Evolutionary conservation across 2,113 vertebrate genomes (phyloP), one percentile per base, ranked within the genome.

Genomic region (Brachypodius melanocephalos): DNA sequence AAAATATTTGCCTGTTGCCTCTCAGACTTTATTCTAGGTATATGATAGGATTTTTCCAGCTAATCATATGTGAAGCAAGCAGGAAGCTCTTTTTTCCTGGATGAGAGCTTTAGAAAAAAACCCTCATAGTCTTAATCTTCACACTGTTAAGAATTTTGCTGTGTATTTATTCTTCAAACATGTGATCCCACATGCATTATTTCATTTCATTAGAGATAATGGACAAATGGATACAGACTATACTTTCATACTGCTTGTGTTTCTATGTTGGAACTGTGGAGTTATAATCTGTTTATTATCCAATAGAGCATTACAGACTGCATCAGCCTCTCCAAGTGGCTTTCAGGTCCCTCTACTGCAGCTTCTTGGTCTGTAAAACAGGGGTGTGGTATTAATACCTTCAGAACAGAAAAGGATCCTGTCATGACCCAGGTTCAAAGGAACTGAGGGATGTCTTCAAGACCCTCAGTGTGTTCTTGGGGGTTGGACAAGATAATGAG

Each of bases 161-260:
- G 65, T 85, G 89, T 79, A 88, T 96, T 97, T 97, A 92, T 97
- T 94, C 89, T 96, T 96, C 75, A 67, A 85, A 94, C 16, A 2
- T 85, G 19, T 31, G 62, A 40, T 90, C 55, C 83, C 92, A 85
- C 65, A 89, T 88, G 93, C 75, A 92, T 95, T 95, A 94, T 95
- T 97, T 96, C 91, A 96, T 93, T 96, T 96, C 69, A 95, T 94
- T 96, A 94, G 72, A 51, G 71, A 85, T 93, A 96, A 97, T 80
- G 65, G 72, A 74, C 59, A 96, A 95, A 96, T 85, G 95, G 91
- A 96, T 94, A 95, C 83, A 88, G 48, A 62, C 42, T 72, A 36
- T 77, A 68, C 15, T 82, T 91, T 80, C 65, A 68, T 84, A 48
- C 38, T 8, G 6, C 19, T 92, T 85, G 12, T 89, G 57, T 80